These are phyloP conservation scores for Nymphalis urticae DNA, from an alignment of 2,888 invertebrate genomes.

Conservation along the genomic window DNA sequence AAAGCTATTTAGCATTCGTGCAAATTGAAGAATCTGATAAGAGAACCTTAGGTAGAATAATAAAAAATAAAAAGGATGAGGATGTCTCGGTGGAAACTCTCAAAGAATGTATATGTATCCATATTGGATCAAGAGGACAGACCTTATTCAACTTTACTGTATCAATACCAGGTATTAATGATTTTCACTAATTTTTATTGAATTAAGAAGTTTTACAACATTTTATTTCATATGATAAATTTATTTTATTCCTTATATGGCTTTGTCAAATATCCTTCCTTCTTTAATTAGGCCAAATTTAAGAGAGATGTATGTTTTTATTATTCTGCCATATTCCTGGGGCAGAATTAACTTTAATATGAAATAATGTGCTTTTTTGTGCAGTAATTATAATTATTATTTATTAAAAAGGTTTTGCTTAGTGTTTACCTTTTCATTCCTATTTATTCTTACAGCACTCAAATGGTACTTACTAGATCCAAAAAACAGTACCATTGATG, in stretches of 20 bases:
- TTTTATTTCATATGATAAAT: neutral
- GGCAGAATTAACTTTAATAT: too few relatives aligned
- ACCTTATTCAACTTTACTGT: conserved; percentile 84
- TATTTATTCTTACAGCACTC: conserved; percentile 62
- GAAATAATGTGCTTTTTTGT: too few relatives aligned
- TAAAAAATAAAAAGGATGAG: conserved; percentile 50
- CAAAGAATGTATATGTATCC: conserved; percentile 82
- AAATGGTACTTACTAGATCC: conserved; percentile 83
- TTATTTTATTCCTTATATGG: neutral
- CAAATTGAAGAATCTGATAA: conserved; percentile 51
- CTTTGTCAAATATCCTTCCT: neutral
- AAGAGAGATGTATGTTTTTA: too few relatives aligned
- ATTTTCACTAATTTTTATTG: neutral
- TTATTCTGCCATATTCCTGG: too few relatives aligned
- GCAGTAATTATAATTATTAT: too few relatives aligned
- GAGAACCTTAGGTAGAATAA: conserved; percentile 59
- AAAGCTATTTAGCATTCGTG: conserved; percentile 60
- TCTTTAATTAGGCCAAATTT: too few relatives aligned
- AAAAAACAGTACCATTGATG: conserved; percentile 60
- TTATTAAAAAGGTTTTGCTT: too few relatives aligned
- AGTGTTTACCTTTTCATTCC: too few relatives aligned
- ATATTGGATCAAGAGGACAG: conserved; percentile 84
- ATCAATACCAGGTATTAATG: conserved; percentile 69
- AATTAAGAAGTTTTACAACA: too few relatives aligned
- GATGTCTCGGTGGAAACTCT: conserved; percentile 55